Evolutionary conservation across 2,888 invertebrate species (phyloP), one percentile per base, ranked within the genome.

Genomic region (Campopleginae sp.): DNA sequence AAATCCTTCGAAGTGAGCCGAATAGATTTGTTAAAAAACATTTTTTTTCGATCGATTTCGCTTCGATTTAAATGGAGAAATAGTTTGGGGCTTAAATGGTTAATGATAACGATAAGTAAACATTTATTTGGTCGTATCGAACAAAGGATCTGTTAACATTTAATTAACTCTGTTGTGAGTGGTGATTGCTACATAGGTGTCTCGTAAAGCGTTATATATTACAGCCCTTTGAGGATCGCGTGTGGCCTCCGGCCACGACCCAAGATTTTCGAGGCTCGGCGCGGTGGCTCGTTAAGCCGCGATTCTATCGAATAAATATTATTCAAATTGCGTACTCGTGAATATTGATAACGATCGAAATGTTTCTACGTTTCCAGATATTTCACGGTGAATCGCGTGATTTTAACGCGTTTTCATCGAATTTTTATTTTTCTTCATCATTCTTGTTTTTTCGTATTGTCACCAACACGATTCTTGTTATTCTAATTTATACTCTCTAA

Each of bases 211-310:
- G 77, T 66, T 77, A 77, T 77, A 77, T 68, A 74, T 63, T 74
- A 68, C 61, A 74, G 38, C 33, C 75, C 75, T 76, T 80, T 75
- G 61, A 68, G 65, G 84, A 84, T 71, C 61, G 80, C 80, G 84
- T 81, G 80, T 80, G 76, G 71, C 80, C 84, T n/a, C 44, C 74
- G 77, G 80, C 74, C 76, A 33, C 27, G 77, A 80, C n/a, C 38
- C 80, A 78, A 77, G 75, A 82, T 84, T 82, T 81, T 83, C 74
- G 75, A 82, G 78, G 80, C 84, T 80, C 65, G 71, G 63, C 82
- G 63, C 82, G 79, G 85, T 82, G 63, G 27, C 86, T 86, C 79
- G 76, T 86, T 84, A 82, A 75, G 72, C 46, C 77, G 23, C 77
- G 23, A 72, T 79, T 66, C 51, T 77, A 48, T 74, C 58, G 71